A percentile compares a stretch with the other conserved stretches of the same genome.
phyloP scores from a whole-genome alignment of 2,113 vertebrate species.

The Sinocyclocheilus anshuiensis region DNA sequence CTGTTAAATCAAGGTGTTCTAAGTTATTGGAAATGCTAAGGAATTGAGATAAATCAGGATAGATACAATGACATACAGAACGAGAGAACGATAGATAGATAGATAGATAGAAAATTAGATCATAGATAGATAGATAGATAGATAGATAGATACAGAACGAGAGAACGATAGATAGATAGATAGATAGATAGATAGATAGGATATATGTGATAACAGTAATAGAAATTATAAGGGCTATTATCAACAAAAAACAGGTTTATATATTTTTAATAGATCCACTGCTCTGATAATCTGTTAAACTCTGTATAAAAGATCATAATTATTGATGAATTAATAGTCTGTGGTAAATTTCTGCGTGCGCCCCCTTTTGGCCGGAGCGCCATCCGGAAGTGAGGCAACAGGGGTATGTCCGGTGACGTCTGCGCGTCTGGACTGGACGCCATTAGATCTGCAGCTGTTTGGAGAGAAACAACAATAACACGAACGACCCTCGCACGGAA shows the following conservation, averaged over 20 bases:
- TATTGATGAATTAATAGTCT: background rate
- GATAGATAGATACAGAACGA: no score
- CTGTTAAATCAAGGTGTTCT: no score
- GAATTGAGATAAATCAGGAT: no score
- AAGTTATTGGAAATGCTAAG: no score
- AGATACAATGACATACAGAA: no score
- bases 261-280: background rate
- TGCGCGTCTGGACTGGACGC: constrained; percentile 81
- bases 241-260: no score
- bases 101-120: no score
- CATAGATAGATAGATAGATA: no score
- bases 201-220: background rate
- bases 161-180: background rate
- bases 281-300: background rate
- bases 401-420: constrained; percentile 91
- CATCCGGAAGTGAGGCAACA: constrained; percentile 83
- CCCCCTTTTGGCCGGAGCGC: background rate
- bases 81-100: no score
- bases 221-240: no score
- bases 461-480: constrained; percentile 82
- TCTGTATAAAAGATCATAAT: background rate
- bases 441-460: constrained; percentile 88
- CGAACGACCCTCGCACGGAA: constrained; percentile 58
- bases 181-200: background rate
- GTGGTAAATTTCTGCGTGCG: background rate